These are phyloP conservation scores for cat (Felis catus) DNA, from an alignment of 2,113 vertebrate species.

Conservation along the genomic window DNA sequence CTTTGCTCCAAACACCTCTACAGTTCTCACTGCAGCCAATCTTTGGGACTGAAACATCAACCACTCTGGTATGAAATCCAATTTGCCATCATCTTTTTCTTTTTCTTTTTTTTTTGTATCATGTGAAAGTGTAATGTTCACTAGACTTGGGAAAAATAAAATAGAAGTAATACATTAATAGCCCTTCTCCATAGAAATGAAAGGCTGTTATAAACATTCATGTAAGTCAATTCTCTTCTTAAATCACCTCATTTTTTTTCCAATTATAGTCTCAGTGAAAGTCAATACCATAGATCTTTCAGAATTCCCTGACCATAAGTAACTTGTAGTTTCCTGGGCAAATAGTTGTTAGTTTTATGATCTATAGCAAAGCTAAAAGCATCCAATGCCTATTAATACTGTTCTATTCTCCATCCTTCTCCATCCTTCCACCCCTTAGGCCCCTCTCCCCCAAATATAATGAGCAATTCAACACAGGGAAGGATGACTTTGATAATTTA, in stretches of 20 bases:
- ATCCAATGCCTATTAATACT: neutral
- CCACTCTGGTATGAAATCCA: neutral
- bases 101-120: neutral
- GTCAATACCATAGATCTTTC: neutral
- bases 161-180: conserved; percentile 31
- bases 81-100: neutral
- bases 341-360: conserved; percentile 25
- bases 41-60: neutral
- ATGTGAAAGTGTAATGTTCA: neutral
- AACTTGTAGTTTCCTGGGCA: conserved; percentile 44
- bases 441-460: neutral
- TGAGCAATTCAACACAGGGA: neutral
- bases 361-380: neutral
- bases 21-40: neutral
- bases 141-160: neutral
- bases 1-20: conserved; percentile 15
- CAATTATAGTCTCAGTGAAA: conserved; percentile 38
- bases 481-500: neutral
- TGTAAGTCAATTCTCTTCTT: conserved; percentile 53
- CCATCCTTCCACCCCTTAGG: neutral
- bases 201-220: neutral
- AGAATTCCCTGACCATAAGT: conserved; percentile 7
- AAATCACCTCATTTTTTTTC: conserved; percentile 46
- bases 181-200: neutral
- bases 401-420: neutral